Conservation (phyloP, 2,888 invertebrate genomes). For the Formica aserva region DNA sequence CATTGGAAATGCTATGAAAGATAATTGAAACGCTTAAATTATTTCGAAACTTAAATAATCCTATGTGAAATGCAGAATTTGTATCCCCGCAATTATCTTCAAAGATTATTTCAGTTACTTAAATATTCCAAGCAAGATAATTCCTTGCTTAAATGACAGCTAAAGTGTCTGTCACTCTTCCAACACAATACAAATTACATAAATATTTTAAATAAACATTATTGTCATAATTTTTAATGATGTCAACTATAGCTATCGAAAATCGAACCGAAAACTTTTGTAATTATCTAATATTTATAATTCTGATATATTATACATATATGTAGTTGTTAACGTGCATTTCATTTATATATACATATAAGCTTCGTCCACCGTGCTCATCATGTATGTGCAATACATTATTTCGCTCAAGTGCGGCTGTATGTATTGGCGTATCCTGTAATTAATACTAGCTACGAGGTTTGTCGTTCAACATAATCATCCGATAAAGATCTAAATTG, state of each 20-base stretch:
- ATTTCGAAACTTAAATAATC: neutral
- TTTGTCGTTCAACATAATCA: conserved; percentile 28
- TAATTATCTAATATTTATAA: neutral
- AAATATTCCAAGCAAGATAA: neutral
- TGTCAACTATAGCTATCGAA: neutral
- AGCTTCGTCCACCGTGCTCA: neutral
- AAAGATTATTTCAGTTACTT: conserved; percentile 2
- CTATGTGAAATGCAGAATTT: neutral
- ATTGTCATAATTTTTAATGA: neutral
- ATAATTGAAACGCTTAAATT: neutral
- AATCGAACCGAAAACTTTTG: neutral
- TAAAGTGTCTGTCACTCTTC: neutral
- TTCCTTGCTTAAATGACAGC: neutral
- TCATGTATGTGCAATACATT: neutral
- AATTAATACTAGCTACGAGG: conserved; percentile 23
- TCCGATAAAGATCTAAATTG: conserved; percentile 38
- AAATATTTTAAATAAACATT: neutral
- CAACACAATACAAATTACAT: neutral
- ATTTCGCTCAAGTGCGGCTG: conserved; percentile 17
- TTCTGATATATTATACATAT: neutral
- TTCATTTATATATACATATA: neutral
- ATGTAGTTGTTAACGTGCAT: neutral
- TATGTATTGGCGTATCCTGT: conserved; percentile 12
- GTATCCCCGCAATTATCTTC: neutral
- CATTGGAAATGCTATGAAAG: neutral